Conservation (phyloP, 2,113 vertebrate species). For the Heterochromis multidens region DNA sequence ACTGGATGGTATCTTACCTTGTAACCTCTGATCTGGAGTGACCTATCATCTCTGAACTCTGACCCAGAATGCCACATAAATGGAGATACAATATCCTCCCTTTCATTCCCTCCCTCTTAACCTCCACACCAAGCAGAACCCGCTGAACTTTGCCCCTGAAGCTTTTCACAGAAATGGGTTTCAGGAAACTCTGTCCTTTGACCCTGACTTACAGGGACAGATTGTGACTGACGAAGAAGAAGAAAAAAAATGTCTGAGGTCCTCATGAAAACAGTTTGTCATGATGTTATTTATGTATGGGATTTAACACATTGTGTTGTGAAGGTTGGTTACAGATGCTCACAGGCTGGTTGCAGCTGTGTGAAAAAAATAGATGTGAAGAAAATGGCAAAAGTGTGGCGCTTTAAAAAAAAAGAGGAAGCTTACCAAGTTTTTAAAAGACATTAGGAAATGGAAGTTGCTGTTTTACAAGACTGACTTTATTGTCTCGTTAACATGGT, state of each 20-base stretch:
- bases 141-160: constrained; percentile 68
- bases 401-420: neutral
- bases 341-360: neutral
- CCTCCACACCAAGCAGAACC: constrained; percentile 20
- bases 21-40: constrained; percentile 63
- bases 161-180: constrained; percentile 73
- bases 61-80: constrained; percentile 73
- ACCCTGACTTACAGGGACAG: constrained; percentile 48
- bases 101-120: constrained; percentile 65
- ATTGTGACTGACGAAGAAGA: constrained; percentile 24
- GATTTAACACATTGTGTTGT: neutral
- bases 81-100: constrained; percentile 78
- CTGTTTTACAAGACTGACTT: constrained; percentile 45
- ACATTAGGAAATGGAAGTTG: constrained; percentile 21
- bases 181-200: constrained; percentile 70
- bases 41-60: constrained; percentile 77
- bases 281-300: constrained; percentile 8
- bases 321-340: neutral
- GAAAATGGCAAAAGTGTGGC: constrained; percentile 9
- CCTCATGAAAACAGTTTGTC: constrained; percentile 22
- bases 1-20: constrained; percentile 66
- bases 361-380: neutral
- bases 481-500: constrained; percentile 40
- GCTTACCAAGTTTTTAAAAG: constrained; percentile 35
- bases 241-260: constrained; percentile 5